Evolutionary conservation across 2,888 invertebrate genomes (phyloP), one percentile per base, ranked within the genome.

Genomic region (Dascillus cervinus): DNA sequence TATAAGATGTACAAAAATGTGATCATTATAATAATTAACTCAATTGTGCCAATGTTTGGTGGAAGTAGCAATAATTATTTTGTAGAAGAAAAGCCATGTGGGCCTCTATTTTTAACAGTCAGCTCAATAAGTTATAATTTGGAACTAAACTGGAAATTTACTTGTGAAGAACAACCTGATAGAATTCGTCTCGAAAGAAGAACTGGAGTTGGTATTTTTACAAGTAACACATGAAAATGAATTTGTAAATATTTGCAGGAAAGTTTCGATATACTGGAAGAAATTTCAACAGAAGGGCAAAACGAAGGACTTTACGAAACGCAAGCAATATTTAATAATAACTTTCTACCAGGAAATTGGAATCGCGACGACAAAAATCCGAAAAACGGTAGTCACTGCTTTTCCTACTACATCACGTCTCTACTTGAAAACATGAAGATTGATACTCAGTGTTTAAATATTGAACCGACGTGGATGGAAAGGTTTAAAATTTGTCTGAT

Each of bases 391-490:
- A 65, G 68, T 17, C 69, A 67, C 48, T 82, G 82, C 47, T 59
- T 81, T 10, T 73, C 77, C 53, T 77, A 75, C 21, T 79, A 77
- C 69, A 71, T 75, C 2, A 77, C 74, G 9, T 73, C 77, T 22
- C 70, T 65, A 23, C 73, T 71, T 26, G 68, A 73, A 39, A 57
- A 55, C 3, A 66, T 65, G 9, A 68, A 79, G 36, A 56, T 72
- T 11, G 65, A 74, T n/a, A 70, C 69, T 36, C 75, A 80, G 44
- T 86, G 86, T 51, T 60, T 86, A 12, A 79, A 78, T 56, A 81
- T 82, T 36, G 77, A 79, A 55, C 85, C 86, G 0, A 79, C 77
- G 11, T 86, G 86, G 86, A 82, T 85, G 82, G 70, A 73, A 42
- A 76, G 80, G 41, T 41, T 13, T 3, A 12, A 13, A 24, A 17